Evolutionary conservation across 2,888 invertebrate genomes (phyloP), one percentile per base, ranked within the genome.

Genomic region (Polyommatus icarus): DNA sequence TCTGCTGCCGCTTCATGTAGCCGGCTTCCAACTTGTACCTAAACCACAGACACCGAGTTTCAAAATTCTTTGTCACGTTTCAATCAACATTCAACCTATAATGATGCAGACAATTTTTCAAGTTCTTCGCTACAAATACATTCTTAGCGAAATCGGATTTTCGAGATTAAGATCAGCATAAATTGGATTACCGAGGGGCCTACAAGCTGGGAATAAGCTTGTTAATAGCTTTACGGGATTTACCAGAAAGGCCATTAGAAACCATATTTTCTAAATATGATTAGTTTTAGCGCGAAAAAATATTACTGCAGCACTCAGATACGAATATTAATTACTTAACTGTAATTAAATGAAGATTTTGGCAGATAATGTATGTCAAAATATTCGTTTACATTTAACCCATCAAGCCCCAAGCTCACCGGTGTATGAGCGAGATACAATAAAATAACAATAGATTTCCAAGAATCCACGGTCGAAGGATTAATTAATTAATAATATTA

Each of bases 131-230:
- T 29, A 29, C 15, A 29, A 67, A 12, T 67, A 29, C 5, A 67
- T 67, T 18, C 75, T 75, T 75, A 54, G 18, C 3, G 50, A 75
- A 75, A 75, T 75, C 75, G 50, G 75, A 75, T 75, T 75, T 75
- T 75, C 54, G 24, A 75, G 75, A 75, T 75, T 75, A 75, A 50
- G 75, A 75, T 75, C 75, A 29, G 24, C 75, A 50, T 54, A 54
- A 75, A 75, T 75, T 75, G 75, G 75, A 75, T 75, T 50, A 75
- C 29, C 1, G 29, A 75, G 24, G 29, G 46, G 75, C 75, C 46
- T 54, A 75, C 50, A 54, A 54, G 75, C 40, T 73, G 18, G 24
- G 2, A 46, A 73, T 67, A 67, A 75, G 75, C 75, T 75, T 54
- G 29, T 75, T 75, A 75, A 75, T 24, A 18, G 54, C 54, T 54